Conservation (phyloP, 2,113 vertebrate species). For the Rutilus rutilus region DNA sequence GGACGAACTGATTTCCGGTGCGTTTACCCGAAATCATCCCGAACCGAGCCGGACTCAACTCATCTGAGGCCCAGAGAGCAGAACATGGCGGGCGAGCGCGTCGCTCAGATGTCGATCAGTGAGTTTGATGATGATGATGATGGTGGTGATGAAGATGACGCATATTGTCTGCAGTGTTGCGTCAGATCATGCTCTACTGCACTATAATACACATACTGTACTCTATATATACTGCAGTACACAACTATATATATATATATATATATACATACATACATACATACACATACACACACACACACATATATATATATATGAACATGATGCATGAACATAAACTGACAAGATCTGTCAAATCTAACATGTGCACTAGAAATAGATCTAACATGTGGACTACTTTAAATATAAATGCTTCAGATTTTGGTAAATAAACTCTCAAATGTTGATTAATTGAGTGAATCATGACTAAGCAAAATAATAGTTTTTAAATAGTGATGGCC, state of each 20-base stretch:
- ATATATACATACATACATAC: too few species aligned
- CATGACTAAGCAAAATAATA: neutral
- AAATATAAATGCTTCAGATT: too few species aligned
- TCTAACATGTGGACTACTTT: neutral
- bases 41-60: neutral
- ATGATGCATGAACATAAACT: neutral
- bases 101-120: slow-evolving; percentile 70
- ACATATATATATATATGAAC: neutral
- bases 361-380: neutral
- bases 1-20: neutral
- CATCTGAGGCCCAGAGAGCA: neutral
- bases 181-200: slow-evolving; percentile 37
- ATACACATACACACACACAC: too few species aligned
- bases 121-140: slow-evolving; percentile 48
- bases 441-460: neutral
- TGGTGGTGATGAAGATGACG: neutral
- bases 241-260: neutral
- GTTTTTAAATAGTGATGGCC: neutral
- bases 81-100: slow-evolving; percentile 67
- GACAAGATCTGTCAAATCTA: neutral
- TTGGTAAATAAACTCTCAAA: too few species aligned
- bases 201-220: neutral
- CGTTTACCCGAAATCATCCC: neutral
- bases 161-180: slow-evolving; percentile 47
- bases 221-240: neutral